Evolutionary conservation across 2,797 vertebrate genomes (phyloP), one percentile per base, ranked within the genome.

Genomic region (Lycodopsis pacificus): DNA sequence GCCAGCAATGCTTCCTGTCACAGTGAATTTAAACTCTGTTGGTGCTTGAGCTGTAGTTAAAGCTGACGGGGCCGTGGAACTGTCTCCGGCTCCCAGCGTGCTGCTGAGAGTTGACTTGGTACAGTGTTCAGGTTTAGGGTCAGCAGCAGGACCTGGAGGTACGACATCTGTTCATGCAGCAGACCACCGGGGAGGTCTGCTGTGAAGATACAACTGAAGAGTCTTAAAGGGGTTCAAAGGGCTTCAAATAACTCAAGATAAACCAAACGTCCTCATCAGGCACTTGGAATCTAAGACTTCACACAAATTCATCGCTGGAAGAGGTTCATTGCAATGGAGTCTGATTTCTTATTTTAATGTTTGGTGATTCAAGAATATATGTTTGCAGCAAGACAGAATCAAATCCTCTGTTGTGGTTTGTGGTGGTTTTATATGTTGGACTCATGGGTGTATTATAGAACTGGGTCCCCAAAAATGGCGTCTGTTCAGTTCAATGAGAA

Each of bases 1-100:
- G 36, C 82, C 88, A 86, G 90, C 91, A 88, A 91, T 84, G 78
- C 71, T 72, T 73, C 64, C 79, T 73, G 56, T 49, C 36, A 13
- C 54, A 58, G 25, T 49, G 38, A 44, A 64, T 30, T 20, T 13
- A 58, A 71, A 40, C 34, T 38, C 30, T 34, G 9, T 32, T 34
- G 7, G 4, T 44, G 66, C 75, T 61, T 17, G 79, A 59, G 30
- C 15, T 7, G 51, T 22, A 12, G 25, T 63, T 17, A 48, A 69
- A 65, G 17, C 5, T 25, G 38, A 13, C n/a, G 40, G 30, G 36
- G 30, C 66, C 4, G 30, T 30, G 30, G 30, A 30, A 30, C n/a
- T 34, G 12, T 49, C 71, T 20, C 27, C 0, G 1, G 46, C 71
- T n/a, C 22, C 38, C 1, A 32, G 20, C 0, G 32, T 32, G 38